Conservation (phyloP, 2,888 invertebrate genomes). For the Boloria selene region DNA sequence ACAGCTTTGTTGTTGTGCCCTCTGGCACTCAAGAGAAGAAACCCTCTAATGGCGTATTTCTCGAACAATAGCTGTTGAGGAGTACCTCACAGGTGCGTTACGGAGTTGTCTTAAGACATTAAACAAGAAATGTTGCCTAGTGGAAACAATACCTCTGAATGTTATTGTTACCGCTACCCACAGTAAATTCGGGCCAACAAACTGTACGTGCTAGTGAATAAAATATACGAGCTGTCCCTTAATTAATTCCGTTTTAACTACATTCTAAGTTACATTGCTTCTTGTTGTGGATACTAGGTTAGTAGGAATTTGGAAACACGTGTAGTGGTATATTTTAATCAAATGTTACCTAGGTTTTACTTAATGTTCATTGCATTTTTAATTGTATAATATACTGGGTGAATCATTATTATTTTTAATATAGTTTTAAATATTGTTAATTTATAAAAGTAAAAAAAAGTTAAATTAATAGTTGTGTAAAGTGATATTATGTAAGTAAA, state of each 20-base stretch:
- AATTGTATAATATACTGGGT: no score
- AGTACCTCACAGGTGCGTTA: conserved; percentile 47
- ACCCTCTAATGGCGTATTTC: conserved; percentile 48
- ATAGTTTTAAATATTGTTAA: no score
- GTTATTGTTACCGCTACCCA: conserved; percentile 45
- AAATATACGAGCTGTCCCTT: conserved; percentile 48
- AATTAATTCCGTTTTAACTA: conserved; percentile 48
- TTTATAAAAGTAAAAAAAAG: no score
- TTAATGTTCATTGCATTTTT: no score
- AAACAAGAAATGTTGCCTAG: conserved; percentile 49
- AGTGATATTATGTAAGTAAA: no score
- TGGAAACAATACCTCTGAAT: conserved; percentile 47
- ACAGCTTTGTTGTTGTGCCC: conserved; percentile 22
- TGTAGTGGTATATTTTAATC: conserved; percentile 3
- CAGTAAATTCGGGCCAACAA: conserved; percentile 43
- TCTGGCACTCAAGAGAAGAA: conserved; percentile 20
- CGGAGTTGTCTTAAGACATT: conserved; percentile 52
- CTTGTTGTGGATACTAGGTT: conserved; percentile 13
- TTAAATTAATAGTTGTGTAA: no score
- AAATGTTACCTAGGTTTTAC: conserved; percentile 1
- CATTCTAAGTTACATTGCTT: conserved; percentile 27
- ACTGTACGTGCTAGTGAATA: conserved; percentile 42
- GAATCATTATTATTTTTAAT: no score
- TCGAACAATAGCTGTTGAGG: conserved; percentile 35
- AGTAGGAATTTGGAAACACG: conserved; percentile 9